Evolutionary conservation across 2,113 vertebrate species (phyloP), one percentile per base, ranked within the genome.

Genomic region (Tragelaphus strepsiceros): DNA sequence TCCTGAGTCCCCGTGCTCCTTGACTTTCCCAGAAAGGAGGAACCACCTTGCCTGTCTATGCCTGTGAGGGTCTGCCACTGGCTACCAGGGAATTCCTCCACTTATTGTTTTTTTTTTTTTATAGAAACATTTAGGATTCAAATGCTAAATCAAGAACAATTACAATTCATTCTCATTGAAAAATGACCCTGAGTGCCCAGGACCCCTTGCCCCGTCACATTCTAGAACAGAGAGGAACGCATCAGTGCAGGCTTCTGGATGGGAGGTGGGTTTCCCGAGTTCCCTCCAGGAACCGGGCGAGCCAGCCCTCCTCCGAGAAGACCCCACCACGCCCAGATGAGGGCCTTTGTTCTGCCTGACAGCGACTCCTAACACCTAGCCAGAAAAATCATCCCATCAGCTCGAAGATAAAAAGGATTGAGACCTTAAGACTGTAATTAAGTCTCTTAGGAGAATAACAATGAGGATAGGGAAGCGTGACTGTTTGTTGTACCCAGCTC

Each of bases 241-340:
- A 22, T 3, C 74, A 8, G 51, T 0, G 1, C 4, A 0, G 59
- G 32, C 74, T 17, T 22, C 12, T 2, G 10, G 53, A 19, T 1
- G 15, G 54, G 74, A 51, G 43, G 19, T 30, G 46, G 24, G 12
- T 24, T 39, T 78, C 74, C 3, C 0, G 43, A 7, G 51, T 17
- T 30, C 30, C 64, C 32, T 46, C 3, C 53, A 10, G 43, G 21
- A 51, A 43, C 13, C 0, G 0, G 58, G 35, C 0, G 16, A 39
- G 78, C 15, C 32, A 7, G 64, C 30, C 56, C 54, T 43, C 24
- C 43, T 43, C n/a, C 0, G 5, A 39, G 43, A 1, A 49, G 26
- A 43, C 81, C 51, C 10, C 14, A 1, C n/a, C 30, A 46, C 54
- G 4, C 58, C 81, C 49, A 0, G 2, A 3, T 4, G 86, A 5